Conservation (phyloP, 30 jellyfish, hydroid and myxozoan genomes). For the Morbakka virulenta region DNA sequence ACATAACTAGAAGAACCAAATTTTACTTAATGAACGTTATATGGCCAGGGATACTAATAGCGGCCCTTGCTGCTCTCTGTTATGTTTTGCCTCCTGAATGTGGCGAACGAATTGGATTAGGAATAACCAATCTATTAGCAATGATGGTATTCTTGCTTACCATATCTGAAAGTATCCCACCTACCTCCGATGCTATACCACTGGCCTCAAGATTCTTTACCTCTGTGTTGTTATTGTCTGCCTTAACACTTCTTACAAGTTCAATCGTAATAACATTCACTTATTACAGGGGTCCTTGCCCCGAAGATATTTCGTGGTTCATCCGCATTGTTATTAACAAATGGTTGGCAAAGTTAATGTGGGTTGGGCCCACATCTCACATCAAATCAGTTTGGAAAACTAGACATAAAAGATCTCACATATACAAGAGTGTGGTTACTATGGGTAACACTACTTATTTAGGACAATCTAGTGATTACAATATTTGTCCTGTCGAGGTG, state of each 20-base stretch:
- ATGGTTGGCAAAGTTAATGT: background rate
- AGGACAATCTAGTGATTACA: background rate
- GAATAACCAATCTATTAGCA: background rate
- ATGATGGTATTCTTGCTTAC: background rate
- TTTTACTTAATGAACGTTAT: background rate
- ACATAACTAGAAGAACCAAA: background rate
- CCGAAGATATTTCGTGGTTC: background rate
- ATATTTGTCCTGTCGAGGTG: background rate
- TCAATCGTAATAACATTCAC: background rate
- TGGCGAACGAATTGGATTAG: slow-evolving; percentile 5
- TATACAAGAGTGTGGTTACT: background rate
- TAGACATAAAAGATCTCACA: no score
- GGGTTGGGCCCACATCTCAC: background rate
- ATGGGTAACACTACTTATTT: background rate
- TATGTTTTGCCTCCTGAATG: slow-evolving; percentile 12
- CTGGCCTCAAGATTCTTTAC: slow-evolving; percentile 4
- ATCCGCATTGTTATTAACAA: background rate
- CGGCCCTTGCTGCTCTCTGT: background rate
- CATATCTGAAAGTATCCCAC: slow-evolving; percentile 1
- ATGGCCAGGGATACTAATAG: slow-evolving; percentile 14
- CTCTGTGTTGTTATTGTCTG: background rate
- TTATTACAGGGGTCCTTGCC: background rate
- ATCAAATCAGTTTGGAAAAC: background rate
- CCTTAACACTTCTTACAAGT: background rate
- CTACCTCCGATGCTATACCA: background rate